phyloP scores from a whole-genome alignment of 2,888 invertebrate genomes.

The Linyphia triangularis region DNA sequence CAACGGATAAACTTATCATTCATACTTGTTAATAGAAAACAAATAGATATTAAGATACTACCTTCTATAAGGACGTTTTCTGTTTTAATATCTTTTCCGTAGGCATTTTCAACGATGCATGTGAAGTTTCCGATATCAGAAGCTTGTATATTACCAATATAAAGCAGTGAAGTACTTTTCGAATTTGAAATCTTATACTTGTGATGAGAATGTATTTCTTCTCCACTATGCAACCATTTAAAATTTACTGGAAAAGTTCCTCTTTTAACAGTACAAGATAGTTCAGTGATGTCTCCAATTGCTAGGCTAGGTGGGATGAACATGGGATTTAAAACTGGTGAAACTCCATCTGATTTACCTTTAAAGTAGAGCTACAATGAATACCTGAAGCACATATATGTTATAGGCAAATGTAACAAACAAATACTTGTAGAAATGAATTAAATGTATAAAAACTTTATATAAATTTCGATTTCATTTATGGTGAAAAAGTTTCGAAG shows the following conservation, averaged over 20 bases:
- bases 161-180: slow-evolving; percentile 28
- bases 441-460: no score
- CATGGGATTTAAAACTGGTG: slow-evolving; percentile 41
- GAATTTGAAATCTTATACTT: slow-evolving; percentile 27
- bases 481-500: no score
- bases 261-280: slow-evolving; percentile 64
- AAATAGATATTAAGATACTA: neutral
- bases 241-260: slow-evolving; percentile 72
- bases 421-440: no score
- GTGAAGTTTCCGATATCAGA: slow-evolving; percentile 66
- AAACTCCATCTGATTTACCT: slow-evolving; percentile 1
- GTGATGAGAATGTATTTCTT: neutral
- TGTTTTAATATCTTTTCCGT: slow-evolving; percentile 44
- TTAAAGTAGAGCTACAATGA: neutral
- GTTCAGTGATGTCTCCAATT: slow-evolving; percentile 45
- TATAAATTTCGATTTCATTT: no score
- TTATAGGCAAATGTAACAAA: no score
- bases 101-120: slow-evolving; percentile 32
- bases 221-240: slow-evolving; percentile 72
- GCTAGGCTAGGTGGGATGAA: slow-evolving; percentile 38
- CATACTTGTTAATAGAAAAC: no score
- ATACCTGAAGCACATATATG: no score
- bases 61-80: slow-evolving; percentile 64
- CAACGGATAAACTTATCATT: no score
- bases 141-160: slow-evolving; percentile 37